Percentiles rank a stretch among this genome's conserved stretches.
phyloP scores from a whole-genome alignment of 2,113 vertebrate genomes.

The Antechinus stuartii region DNA sequence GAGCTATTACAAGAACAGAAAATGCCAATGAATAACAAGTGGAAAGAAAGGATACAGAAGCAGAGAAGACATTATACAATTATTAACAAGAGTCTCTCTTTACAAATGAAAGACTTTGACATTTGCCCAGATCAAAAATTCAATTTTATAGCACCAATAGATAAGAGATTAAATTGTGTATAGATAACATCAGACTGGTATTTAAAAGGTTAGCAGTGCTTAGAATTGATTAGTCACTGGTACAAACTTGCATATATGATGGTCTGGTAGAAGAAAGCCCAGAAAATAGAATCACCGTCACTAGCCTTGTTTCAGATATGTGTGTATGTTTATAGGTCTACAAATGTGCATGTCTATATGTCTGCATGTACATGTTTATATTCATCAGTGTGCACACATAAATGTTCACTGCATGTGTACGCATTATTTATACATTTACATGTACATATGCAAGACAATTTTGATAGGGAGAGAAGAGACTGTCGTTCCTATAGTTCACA shows the following conservation, averaged over 20 bases:
- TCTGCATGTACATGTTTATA: not conserved
- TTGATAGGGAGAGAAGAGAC: not conserved
- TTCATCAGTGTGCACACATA: not conserved
- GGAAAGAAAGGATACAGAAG: constrained; percentile 47
- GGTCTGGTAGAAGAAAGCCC: not conserved
- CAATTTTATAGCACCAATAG: constrained; percentile 63
- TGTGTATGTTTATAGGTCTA: not conserved
- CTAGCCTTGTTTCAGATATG: not conserved
- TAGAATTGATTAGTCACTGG: constrained; percentile 77
- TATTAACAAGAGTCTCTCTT: constrained; percentile 63
- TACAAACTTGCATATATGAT: constrained; percentile 33
- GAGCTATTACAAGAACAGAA: constrained; percentile 24
- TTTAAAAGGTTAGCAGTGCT: constrained; percentile 76
- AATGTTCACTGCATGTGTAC: no score
- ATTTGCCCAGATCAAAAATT: constrained; percentile 78
- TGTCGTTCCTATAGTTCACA: not conserved
- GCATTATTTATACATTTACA: no score
- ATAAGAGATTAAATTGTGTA: constrained; percentile 74
- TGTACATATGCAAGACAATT: not conserved
- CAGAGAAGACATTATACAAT: constrained; percentile 33
- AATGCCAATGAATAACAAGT: constrained; percentile 48
- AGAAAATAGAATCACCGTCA: not conserved
- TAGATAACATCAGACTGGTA: constrained; percentile 72
- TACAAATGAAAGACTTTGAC: constrained; percentile 75
- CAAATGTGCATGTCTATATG: not conserved